These are phyloP conservation scores for Akabosia matsudoensis DNA, from an alignment of 1,140 invertebrate species.

Conservation along the genomic window DNA sequence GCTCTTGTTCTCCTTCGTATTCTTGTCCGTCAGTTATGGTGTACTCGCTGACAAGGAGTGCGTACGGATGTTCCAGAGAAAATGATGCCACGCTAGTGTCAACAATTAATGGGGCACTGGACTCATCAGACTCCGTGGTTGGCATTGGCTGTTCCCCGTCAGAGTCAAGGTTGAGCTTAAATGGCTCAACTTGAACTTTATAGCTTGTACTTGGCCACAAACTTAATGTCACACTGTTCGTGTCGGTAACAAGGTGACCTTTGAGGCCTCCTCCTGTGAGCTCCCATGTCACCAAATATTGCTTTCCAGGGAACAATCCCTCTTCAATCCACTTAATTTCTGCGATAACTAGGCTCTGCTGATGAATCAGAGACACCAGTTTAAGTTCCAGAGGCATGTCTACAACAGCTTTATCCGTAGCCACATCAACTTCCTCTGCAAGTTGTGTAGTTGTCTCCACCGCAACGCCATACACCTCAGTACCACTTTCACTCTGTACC, in stretches of 20 bases:
- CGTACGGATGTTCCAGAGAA: constrained; percentile 23
- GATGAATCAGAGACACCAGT: too few species aligned
- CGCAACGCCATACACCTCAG: too few species aligned
- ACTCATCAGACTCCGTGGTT: constrained; percentile 1
- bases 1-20: neutral
- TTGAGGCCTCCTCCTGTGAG: constrained; percentile 75
- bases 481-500: too few species aligned
- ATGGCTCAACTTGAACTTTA: constrained; percentile 63
- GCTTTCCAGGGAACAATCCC: too few species aligned
- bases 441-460: too few species aligned
- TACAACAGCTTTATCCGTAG: too few species aligned
- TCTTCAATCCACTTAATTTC: too few species aligned
- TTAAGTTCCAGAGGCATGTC: too few species aligned
- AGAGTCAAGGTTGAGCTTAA: constrained; percentile 16
- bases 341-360: too few species aligned
- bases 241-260: constrained; percentile 75
- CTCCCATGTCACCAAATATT: constrained; percentile 80
- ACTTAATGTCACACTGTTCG: constrained; percentile 70
- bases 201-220: constrained; percentile 76
- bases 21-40: neutral
- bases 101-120: constrained; percentile 36
- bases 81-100: constrained; percentile 41
- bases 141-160: constrained; percentile 20
- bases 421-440: too few species aligned
- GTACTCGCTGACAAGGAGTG: neutral